Conservation (phyloP, 2,888 invertebrate genomes). For the Lithophane leautieri region DNA sequence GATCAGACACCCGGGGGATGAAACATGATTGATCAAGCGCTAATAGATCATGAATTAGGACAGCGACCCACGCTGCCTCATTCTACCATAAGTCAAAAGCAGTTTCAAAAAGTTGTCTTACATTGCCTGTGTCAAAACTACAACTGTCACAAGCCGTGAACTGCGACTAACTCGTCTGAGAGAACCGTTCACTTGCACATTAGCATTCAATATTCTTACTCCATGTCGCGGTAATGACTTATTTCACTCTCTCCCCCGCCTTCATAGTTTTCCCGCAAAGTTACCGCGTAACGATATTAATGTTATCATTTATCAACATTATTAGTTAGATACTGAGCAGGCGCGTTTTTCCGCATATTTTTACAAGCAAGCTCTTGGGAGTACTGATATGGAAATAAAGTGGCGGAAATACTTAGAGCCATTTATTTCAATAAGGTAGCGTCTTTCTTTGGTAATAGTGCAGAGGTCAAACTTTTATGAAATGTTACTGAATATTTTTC, state of each 20-base stretch:
- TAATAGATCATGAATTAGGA: not conserved
- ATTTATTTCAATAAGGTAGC: constrained; percentile 49
- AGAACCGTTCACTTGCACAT: too few species aligned
- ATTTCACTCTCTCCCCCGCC: constrained; percentile 16
- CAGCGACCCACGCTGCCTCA: not conserved
- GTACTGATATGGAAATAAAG: constrained; percentile 43
- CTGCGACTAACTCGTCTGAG: not conserved
- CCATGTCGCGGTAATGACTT: constrained; percentile 1
- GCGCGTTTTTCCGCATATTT: constrained; percentile 40
- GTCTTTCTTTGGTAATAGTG: constrained; percentile 19
- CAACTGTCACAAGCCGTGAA: not conserved
- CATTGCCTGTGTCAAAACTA: not conserved
- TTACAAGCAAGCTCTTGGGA: constrained; percentile 22
- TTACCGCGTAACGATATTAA: constrained; percentile 43
- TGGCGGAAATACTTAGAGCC: constrained; percentile 36
- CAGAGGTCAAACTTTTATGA: not conserved
- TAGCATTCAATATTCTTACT: not conserved
- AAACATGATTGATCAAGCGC: not conserved
- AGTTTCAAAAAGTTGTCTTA: too few species aligned
- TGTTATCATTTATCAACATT: constrained; percentile 51
- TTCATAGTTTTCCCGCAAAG: constrained; percentile 26
- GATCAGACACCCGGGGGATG: not conserved
- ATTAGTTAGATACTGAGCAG: constrained; percentile 19
- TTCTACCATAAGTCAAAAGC: too few species aligned
- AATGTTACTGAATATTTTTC: constrained; percentile 5